Conservation (phyloP, 2,797 vertebrate genomes). For the Ceyx erithaca region DNA sequence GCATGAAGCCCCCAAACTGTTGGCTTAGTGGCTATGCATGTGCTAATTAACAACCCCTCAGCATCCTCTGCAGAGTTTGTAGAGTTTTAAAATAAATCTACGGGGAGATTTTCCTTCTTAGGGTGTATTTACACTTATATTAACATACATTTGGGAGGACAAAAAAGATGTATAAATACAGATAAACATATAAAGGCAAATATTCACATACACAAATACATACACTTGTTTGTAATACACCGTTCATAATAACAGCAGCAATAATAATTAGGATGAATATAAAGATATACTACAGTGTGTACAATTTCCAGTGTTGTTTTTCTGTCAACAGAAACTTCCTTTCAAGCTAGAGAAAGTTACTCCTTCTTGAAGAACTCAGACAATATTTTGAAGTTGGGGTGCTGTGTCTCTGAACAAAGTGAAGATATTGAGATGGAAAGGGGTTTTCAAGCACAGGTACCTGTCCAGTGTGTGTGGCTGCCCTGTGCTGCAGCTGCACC, state of each 20-base stretch:
- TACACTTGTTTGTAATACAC: not conserved
- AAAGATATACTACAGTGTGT: not conserved
- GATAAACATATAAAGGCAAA: not conserved
- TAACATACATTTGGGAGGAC: not conserved
- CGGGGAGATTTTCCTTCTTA: not conserved
- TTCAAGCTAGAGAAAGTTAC: not conserved
- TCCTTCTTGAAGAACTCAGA: not conserved
- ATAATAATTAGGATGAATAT: not conserved
- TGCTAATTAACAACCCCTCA: not conserved
- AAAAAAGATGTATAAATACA: not conserved
- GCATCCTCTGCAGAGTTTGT: not conserved
- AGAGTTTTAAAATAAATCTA: not conserved
- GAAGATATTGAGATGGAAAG: not conserved
- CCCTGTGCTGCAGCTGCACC: not conserved
- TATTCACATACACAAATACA: not conserved
- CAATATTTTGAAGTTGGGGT: not conserved
- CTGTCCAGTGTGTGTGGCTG: not conserved
- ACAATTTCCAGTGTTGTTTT: not conserved
- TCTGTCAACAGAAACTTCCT: not conserved
- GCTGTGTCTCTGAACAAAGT: not conserved
- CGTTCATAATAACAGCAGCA: not conserved
- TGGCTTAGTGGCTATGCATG: accelerated
- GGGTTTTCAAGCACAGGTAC: not conserved
- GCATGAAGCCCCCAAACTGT: not conserved
- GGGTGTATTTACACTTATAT: not conserved